Conservation (phyloP, 2,888 invertebrate genomes). For the Apodemia duryi region DNA sequence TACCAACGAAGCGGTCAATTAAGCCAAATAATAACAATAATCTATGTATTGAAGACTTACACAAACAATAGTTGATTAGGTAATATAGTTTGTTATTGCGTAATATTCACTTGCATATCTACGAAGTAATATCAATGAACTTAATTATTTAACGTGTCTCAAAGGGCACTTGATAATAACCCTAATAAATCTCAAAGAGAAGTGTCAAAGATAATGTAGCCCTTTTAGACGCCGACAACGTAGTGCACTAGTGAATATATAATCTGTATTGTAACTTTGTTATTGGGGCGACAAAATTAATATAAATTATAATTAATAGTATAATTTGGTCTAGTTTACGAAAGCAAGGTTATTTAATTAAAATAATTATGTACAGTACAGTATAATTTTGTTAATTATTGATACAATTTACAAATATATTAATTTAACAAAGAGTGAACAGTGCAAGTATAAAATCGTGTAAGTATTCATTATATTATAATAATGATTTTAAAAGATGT, state of each 20-base stretch:
- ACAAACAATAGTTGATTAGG: slow-evolving; percentile 5
- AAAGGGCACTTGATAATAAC: slow-evolving; percentile 38
- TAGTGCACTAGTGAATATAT: not conserved
- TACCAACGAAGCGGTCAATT: too few species aligned
- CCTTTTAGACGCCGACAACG: slow-evolving; percentile 32
- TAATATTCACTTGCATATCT: not conserved
- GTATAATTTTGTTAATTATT: too few species aligned
- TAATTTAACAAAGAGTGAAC: too few species aligned
- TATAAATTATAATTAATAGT: slow-evolving; percentile 11
- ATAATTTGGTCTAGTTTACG: slow-evolving; percentile 1
- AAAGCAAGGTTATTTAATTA: too few species aligned
- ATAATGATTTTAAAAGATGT: too few species aligned
- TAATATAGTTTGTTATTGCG: slow-evolving; percentile 12
- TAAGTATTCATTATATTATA: too few species aligned
- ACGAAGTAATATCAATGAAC: slow-evolving; percentile 28
- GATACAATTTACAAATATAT: too few species aligned
- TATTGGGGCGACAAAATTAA: slow-evolving; percentile 3
- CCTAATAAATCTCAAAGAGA: slow-evolving; percentile 40
- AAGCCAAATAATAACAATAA: too few species aligned
- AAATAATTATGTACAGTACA: too few species aligned
- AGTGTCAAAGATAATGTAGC: slow-evolving; percentile 39
- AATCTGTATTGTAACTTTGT: slow-evolving; percentile 2
- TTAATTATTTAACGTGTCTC: slow-evolving; percentile 42
- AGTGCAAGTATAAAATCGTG: too few species aligned
- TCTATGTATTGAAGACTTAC: too few species aligned